Conservation (phyloP, 1,140 invertebrate genomes). For the Diachasmimorpha longicaudata region DNA sequence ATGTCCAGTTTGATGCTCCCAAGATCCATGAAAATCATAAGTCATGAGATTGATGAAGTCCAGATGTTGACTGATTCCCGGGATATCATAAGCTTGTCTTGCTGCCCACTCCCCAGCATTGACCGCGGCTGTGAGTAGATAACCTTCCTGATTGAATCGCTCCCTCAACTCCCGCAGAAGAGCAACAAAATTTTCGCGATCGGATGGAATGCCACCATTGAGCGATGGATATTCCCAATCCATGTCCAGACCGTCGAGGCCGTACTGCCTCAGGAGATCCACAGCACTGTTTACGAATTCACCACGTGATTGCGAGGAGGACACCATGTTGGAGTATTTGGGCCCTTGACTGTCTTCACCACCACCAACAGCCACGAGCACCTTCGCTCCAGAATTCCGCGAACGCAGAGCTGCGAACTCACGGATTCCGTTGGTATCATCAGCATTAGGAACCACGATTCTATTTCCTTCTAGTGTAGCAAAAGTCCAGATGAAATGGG, state of each 20-base stretch:
- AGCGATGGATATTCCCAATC: constrained; percentile 75
- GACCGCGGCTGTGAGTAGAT: constrained; percentile 66
- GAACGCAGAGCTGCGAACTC: neutral
- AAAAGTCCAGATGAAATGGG: constrained; percentile 79
- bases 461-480: constrained; percentile 68
- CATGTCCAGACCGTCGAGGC: constrained; percentile 81
- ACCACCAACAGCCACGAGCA: constrained; percentile 45
- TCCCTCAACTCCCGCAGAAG: constrained; percentile 65
- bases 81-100: constrained; percentile 75
- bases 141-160: constrained; percentile 61
- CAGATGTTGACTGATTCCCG: constrained; percentile 71
- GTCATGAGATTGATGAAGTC: constrained; percentile 89
- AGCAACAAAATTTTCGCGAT: constrained; percentile 64
- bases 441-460: constrained; percentile 61
- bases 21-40: constrained; percentile 85
- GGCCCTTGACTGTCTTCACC: constrained; percentile 71
- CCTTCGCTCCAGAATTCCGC: constrained; percentile 43
- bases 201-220: constrained; percentile 64
- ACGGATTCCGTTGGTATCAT: constrained; percentile 32
- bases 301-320: constrained; percentile 70
- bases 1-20: constrained; percentile 85
- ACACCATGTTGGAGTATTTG: constrained; percentile 81
- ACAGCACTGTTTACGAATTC: constrained; percentile 75
- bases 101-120: constrained; percentile 66
- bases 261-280: constrained; percentile 75